Evolutionary conservation across 37 sponge, comb jelly and placozoan genomes (phyloP), one percentile per base, ranked within the genome.

Genomic region (Geodia barretti): DNA sequence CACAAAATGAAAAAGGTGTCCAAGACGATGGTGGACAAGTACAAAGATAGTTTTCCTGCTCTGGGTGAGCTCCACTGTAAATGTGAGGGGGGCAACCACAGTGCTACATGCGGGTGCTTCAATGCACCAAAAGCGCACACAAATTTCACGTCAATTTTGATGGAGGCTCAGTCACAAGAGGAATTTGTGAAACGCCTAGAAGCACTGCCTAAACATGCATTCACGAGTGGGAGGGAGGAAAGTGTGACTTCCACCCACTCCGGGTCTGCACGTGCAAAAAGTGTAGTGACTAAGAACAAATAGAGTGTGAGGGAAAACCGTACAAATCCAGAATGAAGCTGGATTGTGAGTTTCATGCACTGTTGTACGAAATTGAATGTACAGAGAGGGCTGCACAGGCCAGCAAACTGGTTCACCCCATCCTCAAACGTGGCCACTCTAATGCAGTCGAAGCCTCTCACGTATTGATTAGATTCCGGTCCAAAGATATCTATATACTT

Each of bases 361-460:
- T 81, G 25, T 62, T 63, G 24, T 81, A 81, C 58, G 21, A 81
- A 60, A 58, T 81, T 24, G 82, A 81, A 47, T 5, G 63, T 30
- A 9, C 28, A 7, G 24, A 70, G 20, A 28, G 73, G 25, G 60
- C 82, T 23, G 4, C 62, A 21, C 63, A 23, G 39, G 82, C 73
- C 30, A 17, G 8, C 33, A 26, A 70, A 5, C 11, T 81, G 2
- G 64, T 81, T 20, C 82, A 81, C 35, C 73, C 82, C 36, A 73
- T 38, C 2, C 82, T 81, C 4, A 65, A 69, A 7, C 29, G 75
- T 19, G 75, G 65, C 17, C 72, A 69, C 43, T 60, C 73, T 2
- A 81, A 81, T 39, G 26, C 20, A 29, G 4, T 35, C 2, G 82
- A 81, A 39, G 72, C 82, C 23, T 70, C 82, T 24, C 82, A 81